A percentile compares a stretch with the other conserved stretches of the same genome.
These are phyloP conservation scores for Polia nebulosa DNA, from an alignment of 2,888 invertebrate genomes.

Conservation along the genomic window DNA sequence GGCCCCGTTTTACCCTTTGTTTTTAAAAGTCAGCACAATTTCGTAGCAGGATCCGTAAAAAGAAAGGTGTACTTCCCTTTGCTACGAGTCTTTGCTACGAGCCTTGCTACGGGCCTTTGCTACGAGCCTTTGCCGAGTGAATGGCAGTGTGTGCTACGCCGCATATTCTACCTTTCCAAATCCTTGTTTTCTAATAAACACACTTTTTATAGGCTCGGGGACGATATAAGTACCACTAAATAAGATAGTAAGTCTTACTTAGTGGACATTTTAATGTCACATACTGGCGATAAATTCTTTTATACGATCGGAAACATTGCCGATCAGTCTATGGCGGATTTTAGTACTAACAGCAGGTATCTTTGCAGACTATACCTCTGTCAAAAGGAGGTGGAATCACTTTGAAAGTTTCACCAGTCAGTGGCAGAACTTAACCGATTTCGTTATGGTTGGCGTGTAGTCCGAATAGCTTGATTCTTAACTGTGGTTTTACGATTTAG, in stretches of 20 bases:
- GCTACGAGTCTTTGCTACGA: conserved; percentile 40
- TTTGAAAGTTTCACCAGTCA: background rate
- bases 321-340: conserved; percentile 21
- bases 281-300: conserved; percentile 24
- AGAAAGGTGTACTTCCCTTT: no score
- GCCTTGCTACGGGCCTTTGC: no score
- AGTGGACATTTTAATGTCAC: conserved; percentile 31
- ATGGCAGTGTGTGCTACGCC: no score
- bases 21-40: background rate
- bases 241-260: conserved; percentile 20
- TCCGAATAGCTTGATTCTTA: background rate
- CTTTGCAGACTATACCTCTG: background rate
- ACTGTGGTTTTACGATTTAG: background rate
- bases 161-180: background rate
- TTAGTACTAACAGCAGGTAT: conserved; percentile 8
- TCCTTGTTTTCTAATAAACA: conserved; percentile 26
- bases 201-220: conserved; percentile 14
- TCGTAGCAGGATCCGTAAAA: background rate
- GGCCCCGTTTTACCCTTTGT: no score
- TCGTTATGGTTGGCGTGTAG: background rate
- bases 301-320: conserved; percentile 31
- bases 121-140: no score
- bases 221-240: conserved; percentile 31
- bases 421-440: background rate
- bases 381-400: background rate